Percentiles rank a stretch among this genome's conserved stretches.
Conservation (phyloP, 2,113 vertebrate genomes). For the Siphamia tubifer region DNA sequence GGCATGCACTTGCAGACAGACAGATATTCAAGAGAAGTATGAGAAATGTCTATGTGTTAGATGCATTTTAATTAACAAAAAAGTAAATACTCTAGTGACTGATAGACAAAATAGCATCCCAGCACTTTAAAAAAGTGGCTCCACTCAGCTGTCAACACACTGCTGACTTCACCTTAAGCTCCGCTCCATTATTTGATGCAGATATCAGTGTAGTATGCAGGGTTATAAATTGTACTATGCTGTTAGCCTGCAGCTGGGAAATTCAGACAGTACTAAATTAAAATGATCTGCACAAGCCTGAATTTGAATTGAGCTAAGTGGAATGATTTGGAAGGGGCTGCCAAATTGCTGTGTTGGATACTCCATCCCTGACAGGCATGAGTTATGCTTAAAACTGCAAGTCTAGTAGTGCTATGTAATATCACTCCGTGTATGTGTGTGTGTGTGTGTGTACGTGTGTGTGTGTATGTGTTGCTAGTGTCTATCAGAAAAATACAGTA, state of each 20-base stretch:
- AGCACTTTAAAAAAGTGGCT: not conserved
- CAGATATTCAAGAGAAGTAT: not conserved
- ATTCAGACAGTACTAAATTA: conserved; percentile 23
- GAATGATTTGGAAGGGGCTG: conserved; percentile 27
- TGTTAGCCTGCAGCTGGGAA: conserved; percentile 19
- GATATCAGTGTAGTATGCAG: conserved; percentile 15
- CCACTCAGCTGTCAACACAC: conserved; percentile 4
- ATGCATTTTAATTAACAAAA: not conserved
- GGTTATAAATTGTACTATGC: conserved; percentile 21
- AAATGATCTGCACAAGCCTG: conserved; percentile 34
- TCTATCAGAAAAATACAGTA: conserved; percentile 27
- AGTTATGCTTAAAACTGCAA: not conserved
- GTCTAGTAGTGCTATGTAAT: not conserved
- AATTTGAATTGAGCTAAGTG: conserved; percentile 17
- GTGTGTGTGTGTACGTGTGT: not conserved
- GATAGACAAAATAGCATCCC: not conserved
- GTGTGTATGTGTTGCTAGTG: not conserved
- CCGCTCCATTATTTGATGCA: conserved; percentile 7
- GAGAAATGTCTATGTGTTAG: not conserved
- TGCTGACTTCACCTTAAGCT: conserved; percentile 22
- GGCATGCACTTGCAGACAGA: not conserved
- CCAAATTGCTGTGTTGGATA: not conserved
- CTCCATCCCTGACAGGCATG: not conserved
- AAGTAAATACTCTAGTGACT: not conserved
- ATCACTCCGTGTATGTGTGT: too few relatives aligned